These are phyloP conservation scores for Pseudotriccus pelzelni DNA, from an alignment of 2,797 vertebrate genomes.

Conservation along the genomic window DNA sequence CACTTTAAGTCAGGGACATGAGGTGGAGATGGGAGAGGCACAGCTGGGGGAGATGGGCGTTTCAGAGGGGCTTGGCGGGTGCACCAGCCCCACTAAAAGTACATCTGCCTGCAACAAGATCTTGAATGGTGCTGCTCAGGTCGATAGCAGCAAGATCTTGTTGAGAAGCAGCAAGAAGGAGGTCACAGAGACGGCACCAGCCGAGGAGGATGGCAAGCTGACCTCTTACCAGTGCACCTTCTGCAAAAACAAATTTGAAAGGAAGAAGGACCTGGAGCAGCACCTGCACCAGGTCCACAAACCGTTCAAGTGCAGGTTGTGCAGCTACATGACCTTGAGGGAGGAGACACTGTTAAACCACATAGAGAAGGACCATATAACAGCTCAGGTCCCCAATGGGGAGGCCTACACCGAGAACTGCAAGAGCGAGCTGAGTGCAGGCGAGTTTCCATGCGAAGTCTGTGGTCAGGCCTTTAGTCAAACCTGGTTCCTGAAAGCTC, in stretches of 20 bases:
- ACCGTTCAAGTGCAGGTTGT: conserved; percentile 88
- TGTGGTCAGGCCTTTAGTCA: conserved; percentile 92
- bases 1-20: conserved; percentile 83
- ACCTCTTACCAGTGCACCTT: conserved; percentile 74
- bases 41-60: conserved; percentile 81
- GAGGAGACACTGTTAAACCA: conserved; percentile 92
- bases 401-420: conserved; percentile 72
- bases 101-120: conserved; percentile 89
- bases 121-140: conserved; percentile 76
- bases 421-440: conserved; percentile 62
- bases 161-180: conserved; percentile 86
- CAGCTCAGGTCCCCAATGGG: conserved; percentile 77
- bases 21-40: conserved; percentile 75
- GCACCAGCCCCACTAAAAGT: conserved; percentile 92
- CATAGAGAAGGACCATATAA: conserved; percentile 91
- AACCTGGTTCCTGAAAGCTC: conserved; percentile 94
- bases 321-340: conserved; percentile 83
- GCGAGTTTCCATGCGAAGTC: conserved; percentile 89
- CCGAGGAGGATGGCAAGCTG: conserved; percentile 21
- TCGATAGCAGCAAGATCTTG: conserved; percentile 80
- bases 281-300: conserved; percentile 82
- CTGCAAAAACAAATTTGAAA: conserved; percentile 81
- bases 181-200: not conserved
- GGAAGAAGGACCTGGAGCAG: conserved; percentile 78
- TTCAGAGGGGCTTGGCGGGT: conserved; percentile 86